Evolutionary conservation across 2,113 vertebrate genomes (phyloP), one percentile per base, ranked within the genome.

Genomic region (Leptobrachium leishanense): DNA sequence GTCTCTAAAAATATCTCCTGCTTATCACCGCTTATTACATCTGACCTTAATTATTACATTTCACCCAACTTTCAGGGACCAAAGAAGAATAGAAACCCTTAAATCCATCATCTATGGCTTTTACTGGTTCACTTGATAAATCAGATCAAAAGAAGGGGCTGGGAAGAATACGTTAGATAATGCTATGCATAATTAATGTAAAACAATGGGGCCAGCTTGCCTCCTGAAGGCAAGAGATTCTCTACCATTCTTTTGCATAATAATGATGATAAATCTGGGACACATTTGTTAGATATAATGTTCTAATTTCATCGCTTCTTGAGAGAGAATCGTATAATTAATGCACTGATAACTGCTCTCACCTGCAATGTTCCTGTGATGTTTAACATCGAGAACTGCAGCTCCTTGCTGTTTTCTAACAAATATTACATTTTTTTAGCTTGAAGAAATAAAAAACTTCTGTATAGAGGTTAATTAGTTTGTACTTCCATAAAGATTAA

Each of bases 291-390:
- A 10, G 66, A 80, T 74, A 41, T 46, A 68, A 9, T 54, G 50
- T 31, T 74, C 41, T 59, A 68, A 67, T 80, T 74, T 80, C 40
- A 74, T 80, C 72, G 46, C 53, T 43, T 59, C 54, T 62, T 59
- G 64, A 42, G 20, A 74, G 46, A 80, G 40, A 67, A 68, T 80
- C 74, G 63, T 66, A 15, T 79, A 74, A 74, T 80, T 74, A 80
- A 68, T 80, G 43, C 64, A 68, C 8, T 74, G 78, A 68, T 74
- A 74, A 46, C 42, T 43, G 53, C 54, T 68, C 15, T 74, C 78
- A 80, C 64, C 71, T 68, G 72, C 40, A 11, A 41, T 74, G 54
- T 79, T 72, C 70, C 62, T 79, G 41, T 74, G 63, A 73, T 79
- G 65, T 80, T 68, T 80, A 43, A 59, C 53, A 74, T 4, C 3